A percentile compares a stretch with the other conserved stretches of the same genome.
These are phyloP conservation scores for Tyrannus savana DNA, from an alignment of 2,113 vertebrate genomes.

Conservation along the genomic window DNA sequence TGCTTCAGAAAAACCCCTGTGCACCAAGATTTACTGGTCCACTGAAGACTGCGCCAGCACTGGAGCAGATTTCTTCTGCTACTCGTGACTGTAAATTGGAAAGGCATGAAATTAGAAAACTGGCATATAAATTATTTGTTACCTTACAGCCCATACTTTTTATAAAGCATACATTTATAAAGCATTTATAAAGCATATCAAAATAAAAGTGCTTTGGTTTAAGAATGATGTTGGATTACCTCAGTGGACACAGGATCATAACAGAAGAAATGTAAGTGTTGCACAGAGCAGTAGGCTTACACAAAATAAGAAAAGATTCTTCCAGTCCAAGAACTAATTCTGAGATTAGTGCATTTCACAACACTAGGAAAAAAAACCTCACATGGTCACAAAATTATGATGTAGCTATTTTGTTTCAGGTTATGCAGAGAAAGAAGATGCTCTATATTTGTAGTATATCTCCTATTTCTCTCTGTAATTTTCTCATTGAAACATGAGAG, in stretches of 20 bases:
- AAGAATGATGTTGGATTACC: neutral
- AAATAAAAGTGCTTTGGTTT: neutral
- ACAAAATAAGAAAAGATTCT: neutral
- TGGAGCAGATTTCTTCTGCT: too few species aligned
- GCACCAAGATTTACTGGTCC: neutral
- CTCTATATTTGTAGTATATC: neutral
- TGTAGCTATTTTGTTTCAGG: neutral
- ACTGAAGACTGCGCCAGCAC: rapidly evolving
- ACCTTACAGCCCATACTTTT: neutral
- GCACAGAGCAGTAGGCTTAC: neutral
- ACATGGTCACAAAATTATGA: neutral
- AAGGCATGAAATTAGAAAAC: neutral
- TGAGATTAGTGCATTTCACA: neutral
- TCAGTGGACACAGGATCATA: neutral
- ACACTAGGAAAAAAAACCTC: neutral
- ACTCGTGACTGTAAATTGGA: neutral
- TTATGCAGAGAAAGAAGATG: neutral
- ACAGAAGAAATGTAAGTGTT: neutral
- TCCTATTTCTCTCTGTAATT: neutral
- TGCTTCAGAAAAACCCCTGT: neutral
- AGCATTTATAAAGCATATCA: neutral
- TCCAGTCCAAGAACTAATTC: neutral
- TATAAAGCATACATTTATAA: neutral
- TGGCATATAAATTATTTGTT: neutral
- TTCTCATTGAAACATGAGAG: neutral